Base-by-base conservation (phyloP, 1,140 invertebrate genomes). In the Lithobius niger region DNA sequence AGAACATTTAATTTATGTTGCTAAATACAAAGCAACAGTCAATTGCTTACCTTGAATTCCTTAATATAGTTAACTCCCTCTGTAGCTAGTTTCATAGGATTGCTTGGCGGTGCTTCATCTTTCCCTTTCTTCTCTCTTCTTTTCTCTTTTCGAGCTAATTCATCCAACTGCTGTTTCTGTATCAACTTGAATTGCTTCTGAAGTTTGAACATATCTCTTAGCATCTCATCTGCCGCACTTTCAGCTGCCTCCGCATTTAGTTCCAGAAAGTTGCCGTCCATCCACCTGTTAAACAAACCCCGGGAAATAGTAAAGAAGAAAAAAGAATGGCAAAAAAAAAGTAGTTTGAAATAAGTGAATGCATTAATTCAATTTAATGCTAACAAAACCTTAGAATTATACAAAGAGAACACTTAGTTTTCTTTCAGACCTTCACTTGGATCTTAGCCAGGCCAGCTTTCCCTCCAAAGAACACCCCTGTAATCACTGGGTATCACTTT, bases 241-340 rank as follows among this genome's bases (percentile, higher is more conserved):
- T 90, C 86, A 51, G 89, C 82, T 60, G 76, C 71, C 31, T 76
- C 71, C 6, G 82, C 79, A 65, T 88, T 77, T 43, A 94, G 71
- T 63, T 86, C 84, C 66, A 87, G 79, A 71, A 94, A 94, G 2
- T 82, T 79, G n/a, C 89, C 90, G 69, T 93, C 84, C 76, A 92
- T 81, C 85, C 88, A 94, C 47, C 69, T 71, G 22, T 1, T 47
- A 42, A 36, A 50, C 36, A 55, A 28, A 57, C n/a, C n/a, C n/a
- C n/a, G n/a, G n/a, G n/a, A n/a, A n/a, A n/a, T n/a, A n/a, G n/a
- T n/a, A n/a, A n/a, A n/a, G n/a, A n/a, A n/a, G n/a, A n/a, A n/a
- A n/a, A n/a, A n/a, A n/a, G n/a, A n/a, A n/a, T n/a, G n/a, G n/a
- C n/a, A n/a, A n/a, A n/a, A n/a, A n/a, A n/a, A n/a, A n/a, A n/a